Percentiles rank a stretch among this genome's conserved stretches.
phyloP scores from a whole-genome alignment of 1,140 invertebrate genomes.

The Diploscapter pachys region DNA sequence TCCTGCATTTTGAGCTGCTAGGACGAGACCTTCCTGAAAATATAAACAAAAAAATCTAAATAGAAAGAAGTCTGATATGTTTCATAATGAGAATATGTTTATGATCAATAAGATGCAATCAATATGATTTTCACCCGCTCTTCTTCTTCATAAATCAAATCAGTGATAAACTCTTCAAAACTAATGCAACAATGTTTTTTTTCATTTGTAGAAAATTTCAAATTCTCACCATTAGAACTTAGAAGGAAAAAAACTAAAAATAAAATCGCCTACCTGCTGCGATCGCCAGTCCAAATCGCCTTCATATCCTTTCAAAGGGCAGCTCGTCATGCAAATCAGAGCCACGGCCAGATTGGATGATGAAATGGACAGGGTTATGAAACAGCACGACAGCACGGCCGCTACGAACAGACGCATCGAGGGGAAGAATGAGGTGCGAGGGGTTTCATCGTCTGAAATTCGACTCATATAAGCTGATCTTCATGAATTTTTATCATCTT shows the following conservation, averaged over 20 bases:
- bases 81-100: no score
- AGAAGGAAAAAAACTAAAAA: neutral
- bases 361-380: conserved; percentile 54
- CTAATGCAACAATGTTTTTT: conserved; percentile 15
- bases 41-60: neutral
- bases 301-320: conserved; percentile 52
- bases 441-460: conserved; percentile 30
- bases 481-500: neutral
- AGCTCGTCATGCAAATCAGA: conserved; percentile 57
- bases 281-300: conserved; percentile 53
- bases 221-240: conserved; percentile 1
- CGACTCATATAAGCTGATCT: neutral
- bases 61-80: no score
- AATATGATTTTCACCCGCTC: no score
- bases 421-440: conserved; percentile 44
- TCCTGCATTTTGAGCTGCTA: conserved; percentile 57
- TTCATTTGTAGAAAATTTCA: conserved; percentile 6
- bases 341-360: conserved; percentile 58
- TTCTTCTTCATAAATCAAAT: no score
- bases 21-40: conserved; percentile 52
- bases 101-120: no score
- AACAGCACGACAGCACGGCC: conserved; percentile 52
- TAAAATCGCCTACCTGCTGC: conserved; percentile 38
- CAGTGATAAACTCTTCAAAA: neutral
- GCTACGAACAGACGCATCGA: conserved; percentile 55